Conservation (phyloP, 2,113 vertebrate genomes). For the Felis chaus region DNA sequence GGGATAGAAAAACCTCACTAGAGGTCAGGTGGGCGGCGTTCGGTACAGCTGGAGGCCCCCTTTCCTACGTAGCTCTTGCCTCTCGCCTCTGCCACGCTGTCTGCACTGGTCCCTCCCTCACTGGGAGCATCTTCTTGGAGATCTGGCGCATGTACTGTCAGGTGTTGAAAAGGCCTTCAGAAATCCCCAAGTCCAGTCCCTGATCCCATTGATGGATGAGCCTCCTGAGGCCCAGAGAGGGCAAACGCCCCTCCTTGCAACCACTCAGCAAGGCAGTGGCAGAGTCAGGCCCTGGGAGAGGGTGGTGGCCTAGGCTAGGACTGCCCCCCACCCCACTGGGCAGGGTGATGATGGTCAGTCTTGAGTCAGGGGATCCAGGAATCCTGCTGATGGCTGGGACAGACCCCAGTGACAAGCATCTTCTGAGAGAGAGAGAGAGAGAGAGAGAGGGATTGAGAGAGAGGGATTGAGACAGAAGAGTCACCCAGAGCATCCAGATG, state of each 20-base stretch:
- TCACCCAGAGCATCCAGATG: neutral
- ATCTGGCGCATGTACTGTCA: neutral
- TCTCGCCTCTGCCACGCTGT: neutral
- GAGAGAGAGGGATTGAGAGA: neutral
- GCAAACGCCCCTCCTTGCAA: rapidly evolving
- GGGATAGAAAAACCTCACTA: neutral
- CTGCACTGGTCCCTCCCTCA: neutral
- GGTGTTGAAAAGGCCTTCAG: neutral
- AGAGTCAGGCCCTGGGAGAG: neutral
- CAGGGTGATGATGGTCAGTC: neutral
- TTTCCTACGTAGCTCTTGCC: neutral
- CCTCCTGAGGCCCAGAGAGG: neutral
- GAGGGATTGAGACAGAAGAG: neutral
- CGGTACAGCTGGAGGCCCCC: neutral
- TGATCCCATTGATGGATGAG: neutral
- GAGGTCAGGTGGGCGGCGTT: neutral
- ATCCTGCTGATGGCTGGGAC: neutral
- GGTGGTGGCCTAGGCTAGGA: neutral
- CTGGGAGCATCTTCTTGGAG: neutral
- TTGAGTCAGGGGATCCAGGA: neutral
- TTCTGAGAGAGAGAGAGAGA: neutral
- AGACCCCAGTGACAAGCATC: neutral
- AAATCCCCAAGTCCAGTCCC: neutral
- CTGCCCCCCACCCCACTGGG: neutral
- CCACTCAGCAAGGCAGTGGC: neutral